phyloP scores from a whole-genome alignment of 2,888 invertebrate genomes.

The Clostera curtula region DNA sequence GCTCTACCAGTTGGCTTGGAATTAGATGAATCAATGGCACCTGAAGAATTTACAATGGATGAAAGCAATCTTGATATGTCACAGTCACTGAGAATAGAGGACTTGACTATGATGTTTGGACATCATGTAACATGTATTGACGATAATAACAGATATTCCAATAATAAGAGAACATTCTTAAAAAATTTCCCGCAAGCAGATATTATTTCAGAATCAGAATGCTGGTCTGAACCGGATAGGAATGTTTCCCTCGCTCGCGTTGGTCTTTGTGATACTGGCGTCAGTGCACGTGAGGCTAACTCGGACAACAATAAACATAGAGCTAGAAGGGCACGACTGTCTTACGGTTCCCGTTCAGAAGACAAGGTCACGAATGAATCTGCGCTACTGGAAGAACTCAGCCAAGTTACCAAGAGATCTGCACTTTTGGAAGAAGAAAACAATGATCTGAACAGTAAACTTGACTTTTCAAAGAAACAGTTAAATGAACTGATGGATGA shows the following conservation, averaged over 20 bases:
- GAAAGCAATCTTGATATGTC: constrained; percentile 62
- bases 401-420: constrained; percentile 46
- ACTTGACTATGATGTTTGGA: constrained; percentile 65
- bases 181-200: constrained; percentile 50
- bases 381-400: constrained; percentile 72
- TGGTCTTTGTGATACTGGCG: constrained; percentile 68
- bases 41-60: constrained; percentile 61
- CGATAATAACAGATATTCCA: constrained; percentile 33
- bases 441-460: constrained; percentile 58
- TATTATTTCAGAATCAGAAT: constrained; percentile 81
- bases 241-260: constrained; percentile 87
- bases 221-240: constrained; percentile 91
- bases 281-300: constrained; percentile 35
- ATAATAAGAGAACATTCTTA: constrained; percentile 27
- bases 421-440: constrained; percentile 48
- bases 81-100: constrained; percentile 58
- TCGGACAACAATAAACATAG: constrained; percentile 50
- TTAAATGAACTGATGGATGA: constrained; percentile 41
- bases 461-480: constrained; percentile 45
- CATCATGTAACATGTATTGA: constrained; percentile 54
- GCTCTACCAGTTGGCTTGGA: constrained; percentile 64
- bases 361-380: constrained; percentile 67
- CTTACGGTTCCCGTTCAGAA: constrained; percentile 57
- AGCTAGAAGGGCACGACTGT: constrained; percentile 56
- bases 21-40: constrained; percentile 63